A percentile compares a stretch with the other conserved stretches of the same genome.
These are phyloP conservation scores for Centropristis striata DNA, from an alignment of 2,113 vertebrate genomes.

Conservation along the genomic window DNA sequence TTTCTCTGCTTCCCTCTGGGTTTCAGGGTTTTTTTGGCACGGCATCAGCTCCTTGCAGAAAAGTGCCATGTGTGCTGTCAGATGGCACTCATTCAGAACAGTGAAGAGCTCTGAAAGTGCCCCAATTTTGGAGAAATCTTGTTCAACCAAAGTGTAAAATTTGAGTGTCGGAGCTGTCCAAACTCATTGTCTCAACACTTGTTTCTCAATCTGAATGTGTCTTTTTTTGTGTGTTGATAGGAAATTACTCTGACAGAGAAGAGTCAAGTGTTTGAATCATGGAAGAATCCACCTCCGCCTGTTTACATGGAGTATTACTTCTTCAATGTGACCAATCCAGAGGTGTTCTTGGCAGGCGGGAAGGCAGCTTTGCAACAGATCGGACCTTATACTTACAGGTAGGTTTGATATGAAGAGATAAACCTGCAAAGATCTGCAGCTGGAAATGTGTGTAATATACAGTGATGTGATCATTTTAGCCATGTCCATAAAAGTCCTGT, in stretches of 20 bases:
- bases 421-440: not conserved
- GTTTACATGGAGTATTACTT: constrained; percentile 98
- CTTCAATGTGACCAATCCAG: constrained; percentile 94
- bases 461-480: not conserved
- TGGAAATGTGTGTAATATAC: not conserved
- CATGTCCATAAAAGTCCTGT: not conserved
- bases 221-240: constrained; percentile 73
- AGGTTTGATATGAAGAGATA: not conserved
- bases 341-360: constrained; percentile 90
- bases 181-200: not conserved
- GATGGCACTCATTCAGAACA: constrained; percentile 20
- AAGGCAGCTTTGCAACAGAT: constrained; percentile 90
- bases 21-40: constrained; percentile 22
- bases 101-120: constrained; percentile 10
- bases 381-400: constrained; percentile 98
- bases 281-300: constrained; percentile 93
- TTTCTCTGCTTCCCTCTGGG: constrained; percentile 26
- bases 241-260: constrained; percentile 91
- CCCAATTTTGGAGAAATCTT: not conserved
- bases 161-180: not conserved
- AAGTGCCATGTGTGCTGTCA: constrained; percentile 34
- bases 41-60: constrained; percentile 13
- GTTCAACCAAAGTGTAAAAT: not conserved
- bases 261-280: constrained; percentile 89
- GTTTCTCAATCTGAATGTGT: constrained; percentile 4